These are phyloP conservation scores for Agelaius phoeniceus DNA, from an alignment of 2,113 vertebrate species.

Conservation along the genomic window DNA sequence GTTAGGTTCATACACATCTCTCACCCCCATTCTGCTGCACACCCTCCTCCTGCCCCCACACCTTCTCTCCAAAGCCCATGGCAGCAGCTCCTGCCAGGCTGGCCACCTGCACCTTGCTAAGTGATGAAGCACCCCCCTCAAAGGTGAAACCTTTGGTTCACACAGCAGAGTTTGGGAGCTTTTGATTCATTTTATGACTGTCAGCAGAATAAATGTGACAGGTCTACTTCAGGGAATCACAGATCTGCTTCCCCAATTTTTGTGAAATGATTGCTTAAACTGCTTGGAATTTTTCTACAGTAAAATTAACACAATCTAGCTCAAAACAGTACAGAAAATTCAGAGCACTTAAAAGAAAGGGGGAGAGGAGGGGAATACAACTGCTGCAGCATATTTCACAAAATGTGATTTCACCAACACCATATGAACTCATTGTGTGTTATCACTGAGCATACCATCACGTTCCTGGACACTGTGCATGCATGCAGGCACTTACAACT, in stretches of 20 bases:
- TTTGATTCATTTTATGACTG: neutral
- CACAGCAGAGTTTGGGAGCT: neutral
- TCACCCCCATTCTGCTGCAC: neutral
- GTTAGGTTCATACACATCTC: fast-evolving
- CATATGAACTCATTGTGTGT: neutral
- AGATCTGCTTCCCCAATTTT: neutral
- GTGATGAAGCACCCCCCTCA: neutral
- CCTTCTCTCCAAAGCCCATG: fast-evolving
- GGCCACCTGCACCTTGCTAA: neutral
- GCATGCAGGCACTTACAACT: neutral
- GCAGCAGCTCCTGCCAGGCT: neutral
- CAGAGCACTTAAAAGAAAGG: neutral
- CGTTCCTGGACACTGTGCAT: neutral
- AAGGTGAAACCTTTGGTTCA: neutral
- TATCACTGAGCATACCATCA: neutral
- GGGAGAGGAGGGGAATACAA: neutral
- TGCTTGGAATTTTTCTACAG: neutral
- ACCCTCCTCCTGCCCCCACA: neutral
- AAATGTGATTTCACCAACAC: neutral
- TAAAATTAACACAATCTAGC: neutral
- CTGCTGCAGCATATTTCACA: neutral
- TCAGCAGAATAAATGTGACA: neutral
- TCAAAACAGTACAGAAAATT: neutral
- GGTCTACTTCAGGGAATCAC: neutral
- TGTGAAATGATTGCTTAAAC: neutral